Base-by-base conservation (phyloP, 2,888 invertebrate species). In the Smittia sp. region DNA sequence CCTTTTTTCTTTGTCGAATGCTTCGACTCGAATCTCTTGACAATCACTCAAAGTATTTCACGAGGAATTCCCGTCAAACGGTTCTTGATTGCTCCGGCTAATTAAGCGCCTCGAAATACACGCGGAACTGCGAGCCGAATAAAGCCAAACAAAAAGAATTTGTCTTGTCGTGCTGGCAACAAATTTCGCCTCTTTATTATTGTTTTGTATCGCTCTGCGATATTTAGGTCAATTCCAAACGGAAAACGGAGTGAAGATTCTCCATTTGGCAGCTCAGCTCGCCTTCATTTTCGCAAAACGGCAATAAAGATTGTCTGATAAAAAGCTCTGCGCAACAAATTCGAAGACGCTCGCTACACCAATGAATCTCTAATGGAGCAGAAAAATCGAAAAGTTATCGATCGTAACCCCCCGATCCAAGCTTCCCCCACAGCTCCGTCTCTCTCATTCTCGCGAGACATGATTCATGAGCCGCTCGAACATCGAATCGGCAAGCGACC, bases 151-250 rank as follows among this genome's bases (percentile, higher is more conserved):
- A 46, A 15, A 46, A 15, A 46, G 46, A 46, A 46, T 46, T 32
- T 46, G 38, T n/a, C 46, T 46, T 7, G 68, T 68, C 24, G 68
- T 68, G 39, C 68, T 68, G 41, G 25, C 46, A 68, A 68, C 68
- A 20, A 41, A 13, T 67, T 38, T 22, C 9, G 13, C 7, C 41
- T 20, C 41, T 13, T 38, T 66, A 6, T 27, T 54, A 7, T 15
- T 54, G 13, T 27, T 67, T 67, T 15, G 67, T 67, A 67, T 67
- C 67, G 41, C 32, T 15, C 25, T 39, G 67, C 67, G 67, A 67
- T 68, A 68, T 68, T 68, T 68, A 68, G 68, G 68, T 68, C 68
- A 41, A 38, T 66, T 68, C 46, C 9, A 13, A 46, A 11, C 46
- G 11, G n/a, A 46, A 32, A 32, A 46, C n/a, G 46, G 46, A 46